phyloP scores from a whole-genome alignment of 2,888 invertebrate genomes.

The Agrochola lota region DNA sequence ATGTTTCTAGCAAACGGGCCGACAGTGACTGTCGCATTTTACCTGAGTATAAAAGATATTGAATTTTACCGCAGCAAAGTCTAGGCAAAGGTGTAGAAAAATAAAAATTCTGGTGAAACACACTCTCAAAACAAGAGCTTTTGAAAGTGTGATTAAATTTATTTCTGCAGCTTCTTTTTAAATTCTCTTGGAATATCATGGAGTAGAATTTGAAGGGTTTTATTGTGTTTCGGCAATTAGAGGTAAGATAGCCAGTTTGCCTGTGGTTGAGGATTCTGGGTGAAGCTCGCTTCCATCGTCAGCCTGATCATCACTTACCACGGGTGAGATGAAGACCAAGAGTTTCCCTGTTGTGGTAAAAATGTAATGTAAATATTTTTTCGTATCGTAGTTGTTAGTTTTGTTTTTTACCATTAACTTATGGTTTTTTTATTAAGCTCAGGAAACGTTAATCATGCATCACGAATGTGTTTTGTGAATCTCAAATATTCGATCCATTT shows the following conservation, averaged over 20 bases:
- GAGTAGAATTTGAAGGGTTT: neutral
- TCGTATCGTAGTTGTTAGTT: neutral
- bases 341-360: too few species aligned
- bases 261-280: too few species aligned
- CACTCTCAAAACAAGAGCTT: neutral
- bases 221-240: neutral
- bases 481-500: neutral
- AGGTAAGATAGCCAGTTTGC: too few species aligned
- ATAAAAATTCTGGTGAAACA: neutral
- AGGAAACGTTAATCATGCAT: neutral
- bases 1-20: constrained; percentile 12
- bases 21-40: constrained; percentile 12
- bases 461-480: neutral
- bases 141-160: neutral
- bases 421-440: neutral
- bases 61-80: constrained; percentile 20
- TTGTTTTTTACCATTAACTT: neutral
- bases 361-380: too few species aligned
- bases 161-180: neutral
- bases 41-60: constrained; percentile 13
- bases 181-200: neutral
- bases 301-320: too few species aligned
- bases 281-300: too few species aligned
- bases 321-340: too few species aligned
- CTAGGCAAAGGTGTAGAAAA: neutral